These are phyloP conservation scores for Oedothorax gibbosus DNA, from an alignment of 1,140 invertebrate genomes.

Conservation along the genomic window DNA sequence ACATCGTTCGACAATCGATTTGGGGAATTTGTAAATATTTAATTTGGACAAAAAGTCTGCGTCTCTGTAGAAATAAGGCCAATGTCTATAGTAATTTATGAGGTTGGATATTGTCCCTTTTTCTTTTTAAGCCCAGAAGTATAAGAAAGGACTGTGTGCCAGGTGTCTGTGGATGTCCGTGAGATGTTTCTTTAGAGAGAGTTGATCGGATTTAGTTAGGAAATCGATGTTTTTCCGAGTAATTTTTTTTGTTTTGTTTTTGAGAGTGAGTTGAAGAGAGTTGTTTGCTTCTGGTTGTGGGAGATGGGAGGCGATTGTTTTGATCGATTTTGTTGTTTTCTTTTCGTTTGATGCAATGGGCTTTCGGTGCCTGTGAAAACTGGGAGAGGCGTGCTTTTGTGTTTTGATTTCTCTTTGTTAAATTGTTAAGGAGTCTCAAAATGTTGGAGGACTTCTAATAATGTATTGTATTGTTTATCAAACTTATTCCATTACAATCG, in stretches of 20 bases:
- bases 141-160: neutral
- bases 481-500: too few relatives aligned
- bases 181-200: neutral
- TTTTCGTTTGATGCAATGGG: conserved; percentile 11
- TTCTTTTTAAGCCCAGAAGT: too few relatives aligned
- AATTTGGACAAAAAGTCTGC: conserved; percentile 8
- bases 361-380: neutral
- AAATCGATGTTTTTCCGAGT: neutral
- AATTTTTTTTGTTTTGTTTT: neutral
- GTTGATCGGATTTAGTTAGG: neutral
- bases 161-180: conserved; percentile 1
- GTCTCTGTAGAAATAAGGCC: too few relatives aligned
- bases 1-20: conserved; percentile 38
- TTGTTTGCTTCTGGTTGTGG: neutral
- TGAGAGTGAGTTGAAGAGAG: neutral
- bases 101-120: too few relatives aligned
- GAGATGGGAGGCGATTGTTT: conserved; percentile 16
- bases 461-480: too few relatives aligned
- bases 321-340: conserved; percentile 23
- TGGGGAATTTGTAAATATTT: conserved; percentile 35
- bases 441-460: too few relatives aligned
- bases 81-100: too few relatives aligned
- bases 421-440: too few relatives aligned
- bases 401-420: too few relatives aligned
- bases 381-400: too few relatives aligned